phyloP scores from a whole-genome alignment of 2,113 vertebrate species.

The Ia io region DNA sequence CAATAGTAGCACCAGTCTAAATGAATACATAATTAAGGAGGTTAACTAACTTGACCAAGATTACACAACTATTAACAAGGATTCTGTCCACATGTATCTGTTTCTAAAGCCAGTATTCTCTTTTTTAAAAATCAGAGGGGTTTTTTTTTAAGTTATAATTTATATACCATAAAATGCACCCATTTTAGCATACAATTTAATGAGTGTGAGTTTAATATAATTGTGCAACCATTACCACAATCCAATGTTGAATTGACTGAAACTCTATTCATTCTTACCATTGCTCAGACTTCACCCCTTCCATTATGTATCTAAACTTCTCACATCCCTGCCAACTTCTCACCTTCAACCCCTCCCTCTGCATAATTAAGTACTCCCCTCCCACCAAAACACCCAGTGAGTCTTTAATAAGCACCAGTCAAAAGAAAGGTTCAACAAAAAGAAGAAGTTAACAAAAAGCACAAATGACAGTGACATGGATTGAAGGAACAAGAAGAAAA shows the following conservation, averaged over 20 bases:
- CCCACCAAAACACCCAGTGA: background rate
- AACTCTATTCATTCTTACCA: background rate
- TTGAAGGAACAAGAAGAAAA: slow-evolving; percentile 88
- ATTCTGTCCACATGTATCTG: background rate
- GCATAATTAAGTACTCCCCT: background rate
- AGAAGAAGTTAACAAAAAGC: slow-evolving; percentile 85
- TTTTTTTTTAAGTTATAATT: background rate
- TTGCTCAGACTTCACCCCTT: background rate
- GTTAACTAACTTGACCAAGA: background rate
- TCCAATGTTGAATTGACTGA: background rate
- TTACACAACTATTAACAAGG: background rate
- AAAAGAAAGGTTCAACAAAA: slow-evolving; percentile 71
- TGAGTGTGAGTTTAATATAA: background rate
- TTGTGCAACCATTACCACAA: background rate
- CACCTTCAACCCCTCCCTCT: background rate
- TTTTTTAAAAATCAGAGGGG: background rate
- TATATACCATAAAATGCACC: background rate
- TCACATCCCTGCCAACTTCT: background rate
- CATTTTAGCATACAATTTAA: background rate
- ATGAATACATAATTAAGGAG: background rate
- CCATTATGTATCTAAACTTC: background rate
- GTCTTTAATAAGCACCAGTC: background rate
- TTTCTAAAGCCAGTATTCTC: background rate
- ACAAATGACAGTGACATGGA: slow-evolving; percentile 65
- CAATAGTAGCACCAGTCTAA: background rate